Evolutionary conservation across 2,113 vertebrate species (phyloP).

Genomic region (Nothobranchius kuhntae): DNA sequence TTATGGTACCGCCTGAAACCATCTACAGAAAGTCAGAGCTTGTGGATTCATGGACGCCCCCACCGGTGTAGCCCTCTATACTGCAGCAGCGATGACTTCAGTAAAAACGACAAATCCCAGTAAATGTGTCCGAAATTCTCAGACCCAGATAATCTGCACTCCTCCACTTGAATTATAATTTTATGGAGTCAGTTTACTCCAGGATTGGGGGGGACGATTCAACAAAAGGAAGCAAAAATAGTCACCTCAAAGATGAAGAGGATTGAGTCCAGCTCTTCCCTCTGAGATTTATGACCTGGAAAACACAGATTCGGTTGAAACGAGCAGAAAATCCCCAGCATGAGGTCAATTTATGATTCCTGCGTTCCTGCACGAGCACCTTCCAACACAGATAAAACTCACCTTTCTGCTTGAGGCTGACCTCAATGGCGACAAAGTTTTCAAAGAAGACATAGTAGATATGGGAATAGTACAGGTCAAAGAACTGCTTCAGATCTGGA

Average conservation of each 20-base stretch:
- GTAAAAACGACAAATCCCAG: background rate
- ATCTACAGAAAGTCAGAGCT: background rate
- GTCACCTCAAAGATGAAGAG: slow-evolving; percentile 99
- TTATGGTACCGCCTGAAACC: slow-evolving; percentile 5
- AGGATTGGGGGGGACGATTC: background rate
- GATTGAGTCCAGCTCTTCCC: slow-evolving; percentile 98
- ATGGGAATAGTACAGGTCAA: slow-evolving; percentile 95
- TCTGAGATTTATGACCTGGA: slow-evolving; percentile 97
- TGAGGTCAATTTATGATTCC: background rate
- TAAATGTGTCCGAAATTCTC: background rate
- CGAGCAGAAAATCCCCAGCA: background rate
- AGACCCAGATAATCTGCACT: background rate
- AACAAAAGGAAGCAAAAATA: background rate
- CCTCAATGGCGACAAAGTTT: slow-evolving; percentile 98
- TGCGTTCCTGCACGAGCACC: slow-evolving; percentile 70
- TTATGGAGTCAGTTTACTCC: background rate
- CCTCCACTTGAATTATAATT: background rate
- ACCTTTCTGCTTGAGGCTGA: slow-evolving; percentile 98
- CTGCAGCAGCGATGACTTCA: background rate
- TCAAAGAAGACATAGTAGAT: slow-evolving; percentile 99
- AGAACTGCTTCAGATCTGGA: slow-evolving; percentile 95
- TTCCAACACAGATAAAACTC: slow-evolving; percentile 27
- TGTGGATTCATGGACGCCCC: slow-evolving; percentile 9
- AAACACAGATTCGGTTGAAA: slow-evolving; percentile 18
- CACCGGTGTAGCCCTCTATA: background rate